phyloP scores from a whole-genome alignment of 35 echinoderm and acorn worm genomes.

The Diadema setosum region DNA sequence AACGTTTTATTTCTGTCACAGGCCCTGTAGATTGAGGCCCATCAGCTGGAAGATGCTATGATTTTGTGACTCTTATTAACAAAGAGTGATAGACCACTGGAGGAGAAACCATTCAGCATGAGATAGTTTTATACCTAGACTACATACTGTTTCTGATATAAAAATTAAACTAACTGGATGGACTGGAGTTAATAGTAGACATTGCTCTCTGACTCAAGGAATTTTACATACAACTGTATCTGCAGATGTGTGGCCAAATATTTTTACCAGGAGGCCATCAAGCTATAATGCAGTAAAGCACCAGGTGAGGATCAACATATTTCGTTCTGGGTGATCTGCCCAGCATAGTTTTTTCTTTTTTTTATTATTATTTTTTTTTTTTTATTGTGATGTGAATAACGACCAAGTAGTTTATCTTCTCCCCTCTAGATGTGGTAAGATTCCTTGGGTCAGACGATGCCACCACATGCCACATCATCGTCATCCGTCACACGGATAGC shows the following conservation, averaged over 20 bases:
- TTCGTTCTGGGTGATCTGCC: not conserved
- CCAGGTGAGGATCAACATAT: not conserved
- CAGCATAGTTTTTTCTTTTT: not conserved
- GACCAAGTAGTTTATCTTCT: not conserved
- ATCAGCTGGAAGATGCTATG: too few species aligned
- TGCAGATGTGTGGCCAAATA: not conserved
- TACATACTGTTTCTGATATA: too few species aligned
- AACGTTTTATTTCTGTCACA: too few species aligned
- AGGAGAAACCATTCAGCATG: too few species aligned
- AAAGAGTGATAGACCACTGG: too few species aligned
- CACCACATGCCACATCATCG: slow-evolving; percentile 60
- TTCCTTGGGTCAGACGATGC: slow-evolving; percentile 57
- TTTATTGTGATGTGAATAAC: not conserved
- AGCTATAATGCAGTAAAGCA: not conserved
- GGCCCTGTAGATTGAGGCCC: too few species aligned
- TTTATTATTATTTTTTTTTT: not conserved
- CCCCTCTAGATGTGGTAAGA: slow-evolving; percentile 28
- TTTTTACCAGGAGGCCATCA: not conserved
- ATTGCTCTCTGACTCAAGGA: too few species aligned
- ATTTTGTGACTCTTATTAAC: too few species aligned
- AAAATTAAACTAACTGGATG: too few species aligned
- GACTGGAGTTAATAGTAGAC: too few species aligned
- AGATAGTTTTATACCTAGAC: too few species aligned
- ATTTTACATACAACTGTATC: too few species aligned
- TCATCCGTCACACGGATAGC: slow-evolving; percentile 37